Conservation (phyloP, 2,888 invertebrate species). For the Uloborus plumipes region DNA sequence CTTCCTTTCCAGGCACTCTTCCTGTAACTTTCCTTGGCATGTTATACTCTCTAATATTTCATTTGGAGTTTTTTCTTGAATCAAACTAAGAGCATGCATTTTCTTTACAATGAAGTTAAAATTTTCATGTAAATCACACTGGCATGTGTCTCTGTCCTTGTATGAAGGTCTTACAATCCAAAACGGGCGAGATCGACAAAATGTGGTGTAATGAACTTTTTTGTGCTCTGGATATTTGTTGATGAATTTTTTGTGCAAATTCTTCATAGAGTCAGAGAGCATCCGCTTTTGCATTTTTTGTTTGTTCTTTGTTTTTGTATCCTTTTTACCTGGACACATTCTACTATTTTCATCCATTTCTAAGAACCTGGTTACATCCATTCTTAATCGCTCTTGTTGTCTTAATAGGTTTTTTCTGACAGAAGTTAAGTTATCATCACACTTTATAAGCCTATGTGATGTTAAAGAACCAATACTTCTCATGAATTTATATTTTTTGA, state of each 20-base stretch:
- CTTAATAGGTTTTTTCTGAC: too few relatives aligned
- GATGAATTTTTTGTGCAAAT: background rate
- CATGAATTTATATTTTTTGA: too few relatives aligned
- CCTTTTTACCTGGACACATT: conserved; percentile 3
- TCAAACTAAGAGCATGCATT: too few relatives aligned
- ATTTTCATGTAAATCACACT: background rate
- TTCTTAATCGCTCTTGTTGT: too few relatives aligned
- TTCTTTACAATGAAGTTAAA: too few relatives aligned
- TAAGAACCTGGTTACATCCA: too few relatives aligned
- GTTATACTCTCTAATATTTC: too few relatives aligned
- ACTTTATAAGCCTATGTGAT: too few relatives aligned
- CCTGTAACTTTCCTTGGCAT: too few relatives aligned
- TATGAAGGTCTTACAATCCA: background rate
- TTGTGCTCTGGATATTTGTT: background rate
- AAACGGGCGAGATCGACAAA: background rate
- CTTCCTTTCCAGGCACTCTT: background rate
- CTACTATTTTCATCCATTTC: background rate
- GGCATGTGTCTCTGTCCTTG: background rate
- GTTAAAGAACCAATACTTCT: too few relatives aligned
- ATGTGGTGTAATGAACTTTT: background rate
- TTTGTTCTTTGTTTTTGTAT: background rate
- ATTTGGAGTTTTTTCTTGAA: too few relatives aligned
- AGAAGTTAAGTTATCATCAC: too few relatives aligned
- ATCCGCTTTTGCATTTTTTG: background rate
- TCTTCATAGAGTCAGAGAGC: background rate